Base-by-base conservation (phyloP, 1,140 invertebrate species). In the Laodelphax striatellus region DNA sequence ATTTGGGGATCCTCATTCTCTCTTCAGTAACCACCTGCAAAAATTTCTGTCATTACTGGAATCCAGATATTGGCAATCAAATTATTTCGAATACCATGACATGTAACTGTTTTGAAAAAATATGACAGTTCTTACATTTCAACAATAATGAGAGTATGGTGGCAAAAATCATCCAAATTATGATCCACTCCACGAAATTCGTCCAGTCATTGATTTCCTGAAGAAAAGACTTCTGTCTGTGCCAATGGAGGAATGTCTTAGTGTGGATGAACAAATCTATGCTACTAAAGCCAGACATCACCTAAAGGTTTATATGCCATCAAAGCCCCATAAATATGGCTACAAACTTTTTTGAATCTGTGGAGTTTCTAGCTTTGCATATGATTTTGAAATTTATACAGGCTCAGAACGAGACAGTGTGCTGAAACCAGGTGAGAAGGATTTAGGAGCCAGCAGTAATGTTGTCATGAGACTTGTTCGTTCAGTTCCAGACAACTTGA, bases 1-100 rank as follows among this genome's bases (percentile, higher is more conserved):
- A 60, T 60, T 64, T 70, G 61, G 70, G 70, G 50, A 71, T 72
- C 19, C 19, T n/a, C 19, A 61, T 68, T 67, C 28, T 31, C 28
- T 63, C 71, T 66, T 57, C 72, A 68, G 57, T 58, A 72, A 63
- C 70, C 62, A 61, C 66, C 63, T 69, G 68, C 64, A 67, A 68
- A 56, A 72, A 70, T 59, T 65, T 55, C 9, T 65, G 68, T 56
- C 46, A 58, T 28, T 69, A 67, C 62, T 71, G 69, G 67, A 65
- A 58, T 62, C 62, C 67, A 60, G 19, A 46, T 16, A 19, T 46
- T 16, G 43, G 43, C n/a, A 46, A 16, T 46, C n/a, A 21, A 42
- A 14, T 56, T n/a, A 60, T 63, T 46, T 10, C 31, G 17, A 28
- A 63, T 34, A 56, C 58, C 9, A 63, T 60, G 42, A 31, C 43